These are phyloP conservation scores for Elysia chlorotica DNA, from an alignment of 1,140 invertebrate species.

Conservation along the genomic window DNA sequence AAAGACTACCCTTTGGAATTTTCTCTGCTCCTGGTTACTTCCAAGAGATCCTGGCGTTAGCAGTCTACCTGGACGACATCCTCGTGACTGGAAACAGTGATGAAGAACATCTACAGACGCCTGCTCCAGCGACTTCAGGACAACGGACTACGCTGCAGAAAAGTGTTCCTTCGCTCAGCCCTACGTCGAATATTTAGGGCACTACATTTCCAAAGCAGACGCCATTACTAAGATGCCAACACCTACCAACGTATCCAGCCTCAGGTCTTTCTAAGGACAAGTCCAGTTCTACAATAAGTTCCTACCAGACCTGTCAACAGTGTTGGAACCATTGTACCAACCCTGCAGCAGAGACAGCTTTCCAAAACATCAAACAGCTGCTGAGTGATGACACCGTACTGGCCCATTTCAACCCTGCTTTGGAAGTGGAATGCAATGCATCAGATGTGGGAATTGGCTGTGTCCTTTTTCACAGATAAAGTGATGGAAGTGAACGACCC, in stretches of 20 bases:
- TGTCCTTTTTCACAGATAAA: too few species aligned
- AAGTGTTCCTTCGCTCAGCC: background rate
- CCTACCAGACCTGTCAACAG: slow-evolving; percentile 19
- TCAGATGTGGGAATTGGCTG: too few species aligned
- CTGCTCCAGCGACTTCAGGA: too few species aligned
- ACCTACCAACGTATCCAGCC: background rate
- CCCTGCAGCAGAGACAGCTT: background rate
- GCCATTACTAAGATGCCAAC: background rate
- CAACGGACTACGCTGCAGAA: background rate
- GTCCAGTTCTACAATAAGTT: slow-evolving; percentile 23
- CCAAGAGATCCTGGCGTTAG: too few species aligned
- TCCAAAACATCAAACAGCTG: background rate
- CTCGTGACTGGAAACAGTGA: too few species aligned
- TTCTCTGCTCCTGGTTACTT: background rate
- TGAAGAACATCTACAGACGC: too few species aligned
- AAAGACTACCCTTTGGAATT: background rate
- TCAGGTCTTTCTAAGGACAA: slow-evolving; percentile 17
- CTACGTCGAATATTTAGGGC: background rate
- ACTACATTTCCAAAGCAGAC: background rate
- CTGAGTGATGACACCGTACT: background rate
- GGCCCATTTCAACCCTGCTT: slow-evolving; percentile 23
- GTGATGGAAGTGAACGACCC: too few species aligned
- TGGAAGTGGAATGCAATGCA: slow-evolving; percentile 10
- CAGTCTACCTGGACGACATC: too few species aligned
- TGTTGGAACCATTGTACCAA: background rate